Evolutionary conservation across 2,113 vertebrate species (phyloP).

Genomic region (Sinocyclocheilus rhinocerous): DNA sequence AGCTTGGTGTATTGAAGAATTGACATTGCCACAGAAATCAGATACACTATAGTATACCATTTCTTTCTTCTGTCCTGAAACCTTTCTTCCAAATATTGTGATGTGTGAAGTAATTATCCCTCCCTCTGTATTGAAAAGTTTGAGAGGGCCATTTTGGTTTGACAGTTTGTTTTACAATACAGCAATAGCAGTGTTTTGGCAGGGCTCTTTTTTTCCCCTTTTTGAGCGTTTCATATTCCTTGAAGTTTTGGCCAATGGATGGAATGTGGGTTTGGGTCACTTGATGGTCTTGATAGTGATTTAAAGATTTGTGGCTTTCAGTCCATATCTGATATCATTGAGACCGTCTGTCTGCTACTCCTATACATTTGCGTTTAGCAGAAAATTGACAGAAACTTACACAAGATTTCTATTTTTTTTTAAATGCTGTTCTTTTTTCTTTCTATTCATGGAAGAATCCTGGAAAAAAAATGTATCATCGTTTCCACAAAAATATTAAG

Average conservation of each 20-base stretch:
- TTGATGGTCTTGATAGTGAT: neutral
- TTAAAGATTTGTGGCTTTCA: neutral
- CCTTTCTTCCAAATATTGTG: neutral
- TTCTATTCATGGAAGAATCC: neutral
- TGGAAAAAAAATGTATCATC: neutral
- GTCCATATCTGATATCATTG: neutral
- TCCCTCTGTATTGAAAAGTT: neutral
- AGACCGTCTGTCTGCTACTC: neutral
- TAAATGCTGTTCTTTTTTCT: neutral
- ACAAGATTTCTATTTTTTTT: neutral
- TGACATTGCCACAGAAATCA: neutral
- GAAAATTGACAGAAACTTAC: neutral
- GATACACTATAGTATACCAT: neutral
- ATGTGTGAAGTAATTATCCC: neutral
- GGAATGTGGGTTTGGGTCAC: neutral
- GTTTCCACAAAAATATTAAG: neutral
- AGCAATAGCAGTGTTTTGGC: neutral
- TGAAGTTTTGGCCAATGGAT: neutral
- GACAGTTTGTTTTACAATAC: neutral
- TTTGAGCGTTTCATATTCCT: neutral
- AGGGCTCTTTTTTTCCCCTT: neutral
- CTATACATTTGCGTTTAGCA: no score
- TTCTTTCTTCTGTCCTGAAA: conserved; percentile 15
- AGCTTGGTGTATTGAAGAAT: neutral
- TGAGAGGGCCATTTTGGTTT: neutral